phyloP scores from a whole-genome alignment of 2,888 invertebrate genomes.

The Drosophila neonasuta region DNA sequence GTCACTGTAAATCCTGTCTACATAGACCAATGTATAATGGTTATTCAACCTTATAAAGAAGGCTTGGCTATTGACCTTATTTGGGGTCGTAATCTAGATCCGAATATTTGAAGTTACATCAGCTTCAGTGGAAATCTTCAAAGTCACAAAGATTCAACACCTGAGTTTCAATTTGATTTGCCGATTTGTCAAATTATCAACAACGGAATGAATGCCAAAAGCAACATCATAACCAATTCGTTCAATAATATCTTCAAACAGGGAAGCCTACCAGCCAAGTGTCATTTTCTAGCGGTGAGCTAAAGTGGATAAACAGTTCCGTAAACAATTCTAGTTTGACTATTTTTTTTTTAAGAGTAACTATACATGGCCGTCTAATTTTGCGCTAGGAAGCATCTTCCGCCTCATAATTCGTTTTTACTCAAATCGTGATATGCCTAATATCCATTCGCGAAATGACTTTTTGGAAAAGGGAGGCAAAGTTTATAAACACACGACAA shows the following conservation, averaged over 20 bases:
- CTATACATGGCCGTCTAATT: constrained; percentile 3
- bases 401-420: neutral
- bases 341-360: neutral
- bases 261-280: constrained; percentile 12
- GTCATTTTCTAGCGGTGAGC: constrained; percentile 3
- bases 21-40: neutral
- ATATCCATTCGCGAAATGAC: neutral
- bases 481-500: neutral
- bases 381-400: neutral
- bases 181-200: constrained; percentile 8
- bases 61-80: constrained; percentile 3
- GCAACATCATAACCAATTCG: constrained; percentile 7
- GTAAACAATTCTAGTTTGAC: neutral
- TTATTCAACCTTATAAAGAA: constrained; percentile 1
- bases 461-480: neutral
- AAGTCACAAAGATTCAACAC: neutral
- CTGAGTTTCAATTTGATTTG: constrained; percentile 3
- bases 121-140: neutral
- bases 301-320: neutral
- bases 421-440: neutral
- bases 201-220: constrained; percentile 3
- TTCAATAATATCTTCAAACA: constrained; percentile 10
- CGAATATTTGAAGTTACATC: neutral
- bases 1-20: neutral
- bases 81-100: neutral